Percentiles rank a stretch among this genome's conserved stretches.
phyloP scores from a whole-genome alignment of 2,113 vertebrate genomes.

The Hemiprocne comata region DNA sequence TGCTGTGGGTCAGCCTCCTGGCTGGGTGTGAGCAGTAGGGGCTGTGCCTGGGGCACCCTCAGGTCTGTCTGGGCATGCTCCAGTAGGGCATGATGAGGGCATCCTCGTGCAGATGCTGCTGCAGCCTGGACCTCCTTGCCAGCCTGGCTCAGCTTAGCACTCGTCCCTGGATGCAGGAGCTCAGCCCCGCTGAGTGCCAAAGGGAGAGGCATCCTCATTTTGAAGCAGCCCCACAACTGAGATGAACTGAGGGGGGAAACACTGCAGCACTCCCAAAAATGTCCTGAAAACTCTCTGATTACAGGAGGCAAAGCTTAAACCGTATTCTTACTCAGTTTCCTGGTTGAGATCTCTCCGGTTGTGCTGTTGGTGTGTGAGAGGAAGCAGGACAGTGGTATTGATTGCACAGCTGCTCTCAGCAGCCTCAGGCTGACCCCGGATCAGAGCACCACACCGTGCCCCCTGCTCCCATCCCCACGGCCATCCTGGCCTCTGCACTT shows the following conservation, averaged over 20 bases:
- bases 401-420: background rate
- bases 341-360: background rate
- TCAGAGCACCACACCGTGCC: fast-evolving
- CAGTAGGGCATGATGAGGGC: fast-evolving
- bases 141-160: background rate
- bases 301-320: background rate
- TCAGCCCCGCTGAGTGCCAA: background rate
- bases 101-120: background rate
- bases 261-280: background rate
- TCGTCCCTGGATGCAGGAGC: background rate
- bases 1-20: background rate
- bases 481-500: background rate
- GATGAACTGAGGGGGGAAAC: background rate
- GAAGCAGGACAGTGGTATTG: background rate
- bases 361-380: background rate
- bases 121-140: background rate
- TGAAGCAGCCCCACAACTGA: background rate
- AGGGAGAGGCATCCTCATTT: background rate
- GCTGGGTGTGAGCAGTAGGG: background rate
- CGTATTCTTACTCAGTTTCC: background rate
- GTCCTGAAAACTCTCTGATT: background rate
- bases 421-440: fast-evolving
- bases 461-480: background rate
- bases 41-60: background rate
- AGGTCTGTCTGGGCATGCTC: background rate